Percentiles rank a stretch among this genome's conserved stretches.
Evolutionary conservation across 2,888 invertebrate species (phyloP).

Genomic region (Himalopsyche tibetana): DNA sequence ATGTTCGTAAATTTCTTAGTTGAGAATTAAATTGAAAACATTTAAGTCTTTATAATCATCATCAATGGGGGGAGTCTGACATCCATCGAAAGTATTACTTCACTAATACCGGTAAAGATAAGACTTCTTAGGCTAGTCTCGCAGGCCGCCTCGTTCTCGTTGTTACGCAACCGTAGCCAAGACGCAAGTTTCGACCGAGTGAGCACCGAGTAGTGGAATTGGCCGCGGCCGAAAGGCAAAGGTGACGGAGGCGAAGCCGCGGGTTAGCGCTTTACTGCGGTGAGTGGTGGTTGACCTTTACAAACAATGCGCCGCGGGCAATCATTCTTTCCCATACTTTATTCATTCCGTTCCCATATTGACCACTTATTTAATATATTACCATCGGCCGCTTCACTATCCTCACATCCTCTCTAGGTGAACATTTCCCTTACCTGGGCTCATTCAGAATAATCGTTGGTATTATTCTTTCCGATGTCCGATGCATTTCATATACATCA

Average conservation of each 20-base stretch:
- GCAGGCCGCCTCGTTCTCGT: conserved; percentile 9
- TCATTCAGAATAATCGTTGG: too few species aligned
- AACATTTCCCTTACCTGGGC: too few species aligned
- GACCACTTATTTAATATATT: neutral
- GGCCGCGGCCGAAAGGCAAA: conserved; percentile 36
- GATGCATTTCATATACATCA: too few species aligned
- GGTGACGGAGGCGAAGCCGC: conserved; percentile 28
- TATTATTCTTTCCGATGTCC: too few species aligned
- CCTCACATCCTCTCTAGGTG: too few species aligned
- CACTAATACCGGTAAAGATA: neutral
- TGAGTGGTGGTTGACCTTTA: conserved; percentile 39
- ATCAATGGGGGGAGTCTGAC: too few species aligned
- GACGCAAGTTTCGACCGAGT: neutral
- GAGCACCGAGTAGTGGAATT: neutral
- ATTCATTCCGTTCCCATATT: neutral
- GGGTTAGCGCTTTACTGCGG: conserved; percentile 7
- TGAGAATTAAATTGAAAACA: too few species aligned
- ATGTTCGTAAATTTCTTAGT: too few species aligned
- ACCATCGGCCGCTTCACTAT: too few species aligned
- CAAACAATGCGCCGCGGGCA: conserved; percentile 38
- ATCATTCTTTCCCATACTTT: conserved; percentile 36
- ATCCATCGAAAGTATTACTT: too few species aligned
- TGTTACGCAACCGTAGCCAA: neutral
- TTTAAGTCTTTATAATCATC: too few species aligned
- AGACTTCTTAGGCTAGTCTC: neutral